Evolutionary conservation across 2,888 invertebrate genomes (phyloP).

Genomic region (Catocala nupta): DNA sequence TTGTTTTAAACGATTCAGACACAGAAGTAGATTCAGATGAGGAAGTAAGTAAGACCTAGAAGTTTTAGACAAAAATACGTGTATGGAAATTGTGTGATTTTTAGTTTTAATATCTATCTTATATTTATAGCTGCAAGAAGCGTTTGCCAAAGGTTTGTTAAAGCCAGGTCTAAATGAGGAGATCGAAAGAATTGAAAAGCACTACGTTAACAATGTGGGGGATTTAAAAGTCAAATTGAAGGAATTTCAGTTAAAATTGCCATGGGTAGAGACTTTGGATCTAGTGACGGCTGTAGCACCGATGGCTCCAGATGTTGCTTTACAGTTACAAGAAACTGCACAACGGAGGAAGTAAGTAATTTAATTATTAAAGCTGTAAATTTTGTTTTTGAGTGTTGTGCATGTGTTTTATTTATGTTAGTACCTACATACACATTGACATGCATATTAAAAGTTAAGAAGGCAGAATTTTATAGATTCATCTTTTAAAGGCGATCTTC

Average conservation of each 20-base stretch:
- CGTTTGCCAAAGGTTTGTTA: conserved; percentile 94
- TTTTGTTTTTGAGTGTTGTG: conserved; percentile 4
- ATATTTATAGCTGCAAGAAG: conserved; percentile 93
- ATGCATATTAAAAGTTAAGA: too few relatives aligned
- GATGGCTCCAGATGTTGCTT: conserved; percentile 93
- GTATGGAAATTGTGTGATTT: not conserved
- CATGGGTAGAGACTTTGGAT: conserved; percentile 96
- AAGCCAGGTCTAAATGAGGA: conserved; percentile 95
- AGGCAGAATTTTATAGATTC: too few relatives aligned
- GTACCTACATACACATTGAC: too few relatives aligned
- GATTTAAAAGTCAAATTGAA: conserved; percentile 91
- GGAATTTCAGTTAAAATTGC: conserved; percentile 90
- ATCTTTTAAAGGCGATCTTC: too few relatives aligned
- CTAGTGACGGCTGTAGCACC: conserved; percentile 92
- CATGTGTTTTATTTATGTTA: too few relatives aligned
- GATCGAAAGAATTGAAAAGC: conserved; percentile 86
- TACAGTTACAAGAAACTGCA: conserved; percentile 92
- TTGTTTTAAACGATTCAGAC: conserved; percentile 81
- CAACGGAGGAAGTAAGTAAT: conserved; percentile 87
- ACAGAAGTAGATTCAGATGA: conserved; percentile 87
- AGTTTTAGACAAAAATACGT: too few relatives aligned
- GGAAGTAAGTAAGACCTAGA: conserved; percentile 72
- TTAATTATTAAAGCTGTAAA: not conserved
- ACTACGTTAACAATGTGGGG: conserved; percentile 90
- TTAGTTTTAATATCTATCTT: conserved; percentile 5